Evolutionary conservation across 2,888 invertebrate species (phyloP).

Genomic region (Emmelina monodactyla): DNA sequence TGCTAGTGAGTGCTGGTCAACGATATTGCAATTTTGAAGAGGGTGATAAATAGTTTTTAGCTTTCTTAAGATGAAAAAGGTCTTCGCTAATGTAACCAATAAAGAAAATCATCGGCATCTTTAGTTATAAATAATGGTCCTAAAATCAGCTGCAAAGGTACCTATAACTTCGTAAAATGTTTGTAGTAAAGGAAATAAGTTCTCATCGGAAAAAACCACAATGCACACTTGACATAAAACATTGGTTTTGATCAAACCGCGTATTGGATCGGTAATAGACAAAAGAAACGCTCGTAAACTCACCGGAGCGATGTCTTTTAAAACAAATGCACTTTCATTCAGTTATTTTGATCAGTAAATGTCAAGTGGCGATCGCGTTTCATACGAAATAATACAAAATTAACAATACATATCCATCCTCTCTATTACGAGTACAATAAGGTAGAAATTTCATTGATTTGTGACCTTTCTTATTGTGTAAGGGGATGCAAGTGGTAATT

Average conservation of each 20-base stretch:
- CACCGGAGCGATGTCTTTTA: conserved; percentile 44
- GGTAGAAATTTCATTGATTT: conserved; percentile 13
- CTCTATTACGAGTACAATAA: conserved; percentile 17
- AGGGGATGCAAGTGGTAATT: conserved; percentile 46
- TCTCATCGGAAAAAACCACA: conserved; percentile 44
- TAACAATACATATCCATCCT: conserved; percentile 4
- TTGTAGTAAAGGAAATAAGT: no score
- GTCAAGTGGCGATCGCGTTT: conserved; percentile 56
- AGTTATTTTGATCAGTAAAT: conserved; percentile 47
- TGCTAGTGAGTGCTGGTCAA: no score
- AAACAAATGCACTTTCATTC: conserved; percentile 39
- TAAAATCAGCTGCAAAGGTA: no score
- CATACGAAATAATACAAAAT: conserved; percentile 22
- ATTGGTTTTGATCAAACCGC: conserved; percentile 30
- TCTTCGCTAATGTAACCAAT: no score
- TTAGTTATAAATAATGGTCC: no score
- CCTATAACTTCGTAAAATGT: no score
- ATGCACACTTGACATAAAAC: conserved; percentile 9
- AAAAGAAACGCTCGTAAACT: conserved; percentile 38
- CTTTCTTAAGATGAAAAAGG: no score
- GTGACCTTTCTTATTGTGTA: conserved; percentile 13
- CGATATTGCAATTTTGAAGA: no score
- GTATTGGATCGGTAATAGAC: no score
- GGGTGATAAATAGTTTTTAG: no score
- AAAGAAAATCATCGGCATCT: no score